A percentile compares a stretch with the other conserved stretches of the same genome.
These are phyloP conservation scores for Spialia ferax DNA, from an alignment of 2,888 invertebrate species.

Conservation along the genomic window DNA sequence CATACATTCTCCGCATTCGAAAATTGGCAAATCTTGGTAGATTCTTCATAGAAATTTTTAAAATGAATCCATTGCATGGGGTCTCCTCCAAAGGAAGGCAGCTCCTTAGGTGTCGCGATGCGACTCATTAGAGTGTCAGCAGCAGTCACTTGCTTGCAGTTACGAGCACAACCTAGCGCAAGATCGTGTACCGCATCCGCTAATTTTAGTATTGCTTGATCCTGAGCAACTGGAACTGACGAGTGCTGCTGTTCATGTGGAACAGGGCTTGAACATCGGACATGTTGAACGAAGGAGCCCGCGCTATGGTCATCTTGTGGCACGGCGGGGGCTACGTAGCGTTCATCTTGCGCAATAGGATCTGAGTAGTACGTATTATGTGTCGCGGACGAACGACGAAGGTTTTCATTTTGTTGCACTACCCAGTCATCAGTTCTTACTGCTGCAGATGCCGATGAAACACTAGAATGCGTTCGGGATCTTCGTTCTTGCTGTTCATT, in stretches of 20 bases:
- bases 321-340: background rate
- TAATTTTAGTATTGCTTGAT: conserved; percentile 21
- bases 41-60: conserved; percentile 6
- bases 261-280: background rate
- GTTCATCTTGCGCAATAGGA: background rate
- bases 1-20: conserved; percentile 47
- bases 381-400: background rate
- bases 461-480: background rate
- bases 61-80: conserved; percentile 18
- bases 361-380: background rate
- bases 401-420: background rate
- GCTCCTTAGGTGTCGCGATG: conserved; percentile 44
- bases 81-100: conserved; percentile 38
- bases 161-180: background rate
- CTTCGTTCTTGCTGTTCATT: background rate
- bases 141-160: background rate
- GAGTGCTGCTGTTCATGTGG: conserved; percentile 1
- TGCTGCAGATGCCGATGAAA: background rate
- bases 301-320: background rate
- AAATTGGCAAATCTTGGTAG: conserved; percentile 2
- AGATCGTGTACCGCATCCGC: conserved; percentile 41
- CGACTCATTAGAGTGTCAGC: conserved; percentile 41
- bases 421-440: conserved; percentile 7
- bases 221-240: conserved; percentile 1
- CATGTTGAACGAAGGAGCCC: background rate